Percentiles rank a stretch among this genome's conserved stretches.
phyloP scores from a whole-genome alignment of 2,797 vertebrate genomes.

The Erpetoichthys calabaricus region DNA sequence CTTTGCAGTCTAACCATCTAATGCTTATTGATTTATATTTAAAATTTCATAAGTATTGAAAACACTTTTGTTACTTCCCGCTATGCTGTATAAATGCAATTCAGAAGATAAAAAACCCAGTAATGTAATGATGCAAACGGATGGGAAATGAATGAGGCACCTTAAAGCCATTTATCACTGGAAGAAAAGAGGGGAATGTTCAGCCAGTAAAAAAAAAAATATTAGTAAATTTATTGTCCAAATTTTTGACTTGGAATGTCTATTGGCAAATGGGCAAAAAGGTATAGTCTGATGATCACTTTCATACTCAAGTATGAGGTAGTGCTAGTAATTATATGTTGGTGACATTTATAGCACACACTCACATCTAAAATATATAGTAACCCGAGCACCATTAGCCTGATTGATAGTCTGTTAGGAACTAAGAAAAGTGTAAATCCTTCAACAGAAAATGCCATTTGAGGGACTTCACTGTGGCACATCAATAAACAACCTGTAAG shows the following conservation, averaged over 20 bases:
- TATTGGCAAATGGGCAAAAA: conserved; percentile 4
- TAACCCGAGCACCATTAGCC: conserved; percentile 14
- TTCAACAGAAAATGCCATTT: conserved; percentile 2
- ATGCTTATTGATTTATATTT: conserved; percentile 15
- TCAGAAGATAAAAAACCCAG: conserved; percentile 25
- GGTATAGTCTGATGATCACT: conserved; percentile 18
- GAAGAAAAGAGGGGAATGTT: conserved; percentile 17
- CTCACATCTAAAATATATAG: conserved; percentile 1
- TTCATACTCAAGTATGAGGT: conserved; percentile 22
- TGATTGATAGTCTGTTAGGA: conserved; percentile 11
- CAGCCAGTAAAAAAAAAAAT: conserved; percentile 19
- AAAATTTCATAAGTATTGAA: conserved; percentile 12
- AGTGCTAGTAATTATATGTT: conserved; percentile 16
- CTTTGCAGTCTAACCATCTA: conserved; percentile 8
- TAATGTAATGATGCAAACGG: conserved; percentile 21
- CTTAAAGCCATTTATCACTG: conserved; percentile 21
- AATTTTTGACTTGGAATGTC: background rate
- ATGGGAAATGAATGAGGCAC: conserved; percentile 23
- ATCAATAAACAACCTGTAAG: conserved; percentile 1
- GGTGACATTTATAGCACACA: conserved; percentile 1
- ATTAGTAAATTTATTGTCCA: conserved; percentile 17
- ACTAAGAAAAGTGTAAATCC: conserved; percentile 11
- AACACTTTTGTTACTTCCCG: conserved; percentile 20
- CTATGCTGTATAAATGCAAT: conserved; percentile 20
- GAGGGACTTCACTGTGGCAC: background rate